Evolutionary conservation across 2,888 invertebrate species (phyloP).

Genomic region (Cephus pygmeus): DNA sequence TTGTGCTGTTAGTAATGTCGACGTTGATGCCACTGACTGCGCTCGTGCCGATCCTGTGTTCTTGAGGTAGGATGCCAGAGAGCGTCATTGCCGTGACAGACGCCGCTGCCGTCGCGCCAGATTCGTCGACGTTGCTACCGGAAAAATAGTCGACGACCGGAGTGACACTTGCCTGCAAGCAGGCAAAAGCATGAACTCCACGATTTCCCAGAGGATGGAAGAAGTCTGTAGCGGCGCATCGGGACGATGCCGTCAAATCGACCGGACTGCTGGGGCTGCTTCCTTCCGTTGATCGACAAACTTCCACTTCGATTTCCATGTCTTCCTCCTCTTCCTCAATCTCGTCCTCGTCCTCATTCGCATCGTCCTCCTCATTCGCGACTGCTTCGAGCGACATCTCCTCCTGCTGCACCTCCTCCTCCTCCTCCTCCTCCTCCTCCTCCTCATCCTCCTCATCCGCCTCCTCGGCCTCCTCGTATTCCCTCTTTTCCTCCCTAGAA

Average conservation of each 20-base stretch:
- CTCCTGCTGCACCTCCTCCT: constrained; percentile 21
- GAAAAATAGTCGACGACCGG: background rate
- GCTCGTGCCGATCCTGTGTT: no score
- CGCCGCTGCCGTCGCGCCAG: background rate
- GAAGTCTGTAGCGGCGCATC: constrained; percentile 44
- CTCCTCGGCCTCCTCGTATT: constrained; percentile 34
- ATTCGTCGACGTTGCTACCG: no score
- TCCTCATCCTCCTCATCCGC: constrained; percentile 37
- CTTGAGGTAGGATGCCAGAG: no score
- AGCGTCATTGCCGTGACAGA: constrained; percentile 24
- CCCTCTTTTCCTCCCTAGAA: constrained; percentile 5
- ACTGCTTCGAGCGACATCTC: constrained; percentile 23
- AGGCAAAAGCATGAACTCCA: constrained; percentile 45
- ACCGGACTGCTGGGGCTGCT: constrained; percentile 65
- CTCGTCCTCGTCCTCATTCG: constrained; percentile 49
- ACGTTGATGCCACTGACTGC: no score
- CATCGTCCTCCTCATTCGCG: constrained; percentile 34
- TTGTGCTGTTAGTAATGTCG: no score
- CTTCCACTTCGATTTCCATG: constrained; percentile 56
- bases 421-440: constrained; percentile 51
- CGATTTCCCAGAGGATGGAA: constrained; percentile 49
- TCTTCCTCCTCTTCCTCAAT: constrained; percentile 47
- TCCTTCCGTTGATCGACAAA: constrained; percentile 54
- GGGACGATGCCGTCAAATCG: constrained; percentile 63
- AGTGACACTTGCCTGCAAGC: constrained; percentile 36